Evolutionary conservation across 2,113 vertebrate genomes (phyloP).

Genomic region (Galbula dea): DNA sequence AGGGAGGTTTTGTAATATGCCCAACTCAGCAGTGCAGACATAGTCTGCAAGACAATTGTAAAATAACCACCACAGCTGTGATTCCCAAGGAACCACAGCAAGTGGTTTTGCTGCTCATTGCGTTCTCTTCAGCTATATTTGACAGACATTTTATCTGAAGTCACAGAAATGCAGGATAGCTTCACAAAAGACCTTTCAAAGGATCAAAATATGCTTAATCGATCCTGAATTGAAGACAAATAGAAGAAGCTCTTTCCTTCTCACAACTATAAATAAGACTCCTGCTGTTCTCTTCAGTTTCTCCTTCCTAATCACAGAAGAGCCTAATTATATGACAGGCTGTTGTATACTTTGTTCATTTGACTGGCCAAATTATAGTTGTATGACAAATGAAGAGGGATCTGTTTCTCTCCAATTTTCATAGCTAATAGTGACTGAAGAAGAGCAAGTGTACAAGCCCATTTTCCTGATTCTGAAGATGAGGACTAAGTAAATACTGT

Average conservation of each 20-base stretch:
- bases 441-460: neutral
- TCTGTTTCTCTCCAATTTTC: neutral
- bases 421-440: neutral
- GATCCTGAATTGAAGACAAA: neutral
- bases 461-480: neutral
- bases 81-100: neutral
- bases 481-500: neutral
- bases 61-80: neutral
- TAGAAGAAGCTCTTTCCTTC: neutral
- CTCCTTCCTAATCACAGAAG: neutral
- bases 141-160: conserved; percentile 18
- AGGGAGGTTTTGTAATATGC: neutral
- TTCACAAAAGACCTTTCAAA: neutral
- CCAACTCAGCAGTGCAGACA: neutral
- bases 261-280: neutral
- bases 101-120: neutral
- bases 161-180: neutral
- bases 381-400: neutral
- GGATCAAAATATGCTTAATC: conserved; percentile 32
- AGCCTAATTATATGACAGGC: neutral
- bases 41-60: neutral
- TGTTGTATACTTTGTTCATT: neutral
- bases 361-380: neutral
- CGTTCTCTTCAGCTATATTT: neutral
- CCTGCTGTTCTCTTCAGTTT: neutral